Evolutionary conservation across 2,113 vertebrate genomes (phyloP).

Genomic region (Salvelinus alpinus): DNA sequence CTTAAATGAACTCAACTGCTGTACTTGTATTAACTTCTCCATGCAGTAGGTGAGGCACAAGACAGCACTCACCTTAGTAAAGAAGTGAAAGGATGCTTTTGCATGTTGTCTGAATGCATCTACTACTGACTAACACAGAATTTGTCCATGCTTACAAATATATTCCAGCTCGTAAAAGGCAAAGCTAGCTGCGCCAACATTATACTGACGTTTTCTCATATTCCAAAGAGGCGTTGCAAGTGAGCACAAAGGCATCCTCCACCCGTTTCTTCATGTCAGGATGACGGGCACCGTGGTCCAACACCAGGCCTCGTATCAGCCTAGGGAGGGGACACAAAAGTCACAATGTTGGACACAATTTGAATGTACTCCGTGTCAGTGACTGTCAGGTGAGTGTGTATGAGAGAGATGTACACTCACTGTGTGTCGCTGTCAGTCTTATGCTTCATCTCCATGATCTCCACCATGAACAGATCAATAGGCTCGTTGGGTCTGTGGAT

Average conservation of each 20-base stretch:
- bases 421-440: slow-evolving; percentile 94
- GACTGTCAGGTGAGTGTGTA: neutral
- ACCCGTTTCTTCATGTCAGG: slow-evolving; percentile 98
- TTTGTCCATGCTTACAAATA: slow-evolving; percentile 59
- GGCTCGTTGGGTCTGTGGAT: slow-evolving; percentile 85
- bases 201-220: slow-evolving; percentile 87
- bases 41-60: no score
- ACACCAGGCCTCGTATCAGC: slow-evolving; percentile 87
- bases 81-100: slow-evolving; percentile 41
- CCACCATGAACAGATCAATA: slow-evolving; percentile 96
- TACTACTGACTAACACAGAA: slow-evolving; percentile 72
- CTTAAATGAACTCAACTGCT: no score
- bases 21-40: no score
- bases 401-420: slow-evolving; percentile 68
- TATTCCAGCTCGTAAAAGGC: neutral
- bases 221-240: slow-evolving; percentile 93
- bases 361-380: neutral
- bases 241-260: slow-evolving; percentile 90
- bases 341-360: no score
- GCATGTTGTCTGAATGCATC: no score
- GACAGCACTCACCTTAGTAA: neutral
- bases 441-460: slow-evolving; percentile 99
- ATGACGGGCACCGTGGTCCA: slow-evolving; percentile 95
- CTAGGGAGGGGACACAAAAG: slow-evolving; percentile 35
- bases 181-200: no score